Conservation (phyloP, 37 sponge, comb jelly and placozoan genomes). For the Ianthella basta region DNA sequence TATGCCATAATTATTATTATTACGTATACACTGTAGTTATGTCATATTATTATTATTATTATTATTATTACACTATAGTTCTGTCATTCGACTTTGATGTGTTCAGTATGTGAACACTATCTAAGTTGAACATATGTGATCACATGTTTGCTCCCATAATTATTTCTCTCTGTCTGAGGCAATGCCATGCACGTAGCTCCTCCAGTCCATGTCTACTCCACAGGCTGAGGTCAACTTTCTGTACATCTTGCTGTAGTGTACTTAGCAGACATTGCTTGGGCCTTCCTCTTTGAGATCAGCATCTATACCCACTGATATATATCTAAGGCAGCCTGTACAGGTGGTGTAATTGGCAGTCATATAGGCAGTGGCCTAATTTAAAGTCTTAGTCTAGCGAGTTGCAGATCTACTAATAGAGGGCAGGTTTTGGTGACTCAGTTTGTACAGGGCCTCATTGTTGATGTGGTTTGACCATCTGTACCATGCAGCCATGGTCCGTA, state of each 20-base stretch:
- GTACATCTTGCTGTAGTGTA: background rate
- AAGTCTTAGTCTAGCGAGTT: background rate
- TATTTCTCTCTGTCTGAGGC: background rate
- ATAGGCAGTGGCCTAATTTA: constrained; percentile 4
- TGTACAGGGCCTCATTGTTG: constrained; percentile 1
- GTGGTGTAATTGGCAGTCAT: background rate
- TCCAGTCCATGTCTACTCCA: background rate
- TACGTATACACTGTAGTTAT: background rate
- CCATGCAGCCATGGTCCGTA: constrained; percentile 1
- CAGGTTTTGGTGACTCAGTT: background rate
- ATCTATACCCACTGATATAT: background rate
- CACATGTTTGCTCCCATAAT: background rate
- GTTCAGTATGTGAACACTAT: background rate
- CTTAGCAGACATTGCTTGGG: background rate
- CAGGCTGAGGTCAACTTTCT: too few relatives aligned
- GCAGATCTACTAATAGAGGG: constrained; percentile 6
- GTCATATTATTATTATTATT: background rate
- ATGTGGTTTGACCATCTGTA: background rate
- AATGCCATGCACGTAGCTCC: background rate
- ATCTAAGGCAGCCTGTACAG: background rate
- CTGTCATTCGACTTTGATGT: too few relatives aligned
- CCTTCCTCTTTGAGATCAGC: background rate
- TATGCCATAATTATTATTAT: background rate
- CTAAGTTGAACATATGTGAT: background rate
- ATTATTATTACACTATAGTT: background rate